Evolutionary conservation across 1,140 invertebrate species (phyloP), one percentile per base, ranked within the genome.

Genomic region (Diachasmimorpha longicaudata): DNA sequence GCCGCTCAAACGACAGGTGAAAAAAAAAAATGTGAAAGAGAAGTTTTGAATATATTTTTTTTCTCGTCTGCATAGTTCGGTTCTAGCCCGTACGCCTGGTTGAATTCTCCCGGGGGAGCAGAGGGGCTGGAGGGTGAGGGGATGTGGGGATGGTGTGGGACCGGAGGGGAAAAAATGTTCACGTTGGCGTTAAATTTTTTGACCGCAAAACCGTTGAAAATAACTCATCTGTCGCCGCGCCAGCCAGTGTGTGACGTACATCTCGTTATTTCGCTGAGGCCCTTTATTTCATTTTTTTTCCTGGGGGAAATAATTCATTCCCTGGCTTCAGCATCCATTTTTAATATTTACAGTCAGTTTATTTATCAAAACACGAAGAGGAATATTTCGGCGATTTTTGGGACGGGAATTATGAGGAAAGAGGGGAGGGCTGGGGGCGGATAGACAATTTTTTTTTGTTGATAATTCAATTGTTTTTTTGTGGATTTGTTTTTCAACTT

Each of bases 301-400:
- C 23, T 25, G 23, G 23, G 19, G 23, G 19, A 63, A 63, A 63
- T 63, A 63, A 63, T 63, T 63, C 23, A 63, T 55, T 16, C 48
- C 19, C 58, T 5, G 66, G 67, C 36, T 4, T 46, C 37, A 66
- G 39, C 13, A 42, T 44, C 37, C 72, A 73, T 21, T 42, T 10
- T 46, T 23, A 67, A 66, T 31, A 67, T 73, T 63, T 73, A 63
- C 58, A 31, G 19, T 39, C 71, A 44, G 23, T 23, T 74, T 74
- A 21, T 75, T 52, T 36, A 46, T 48, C 25, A 52, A 66, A 58
- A 42, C 39, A 63, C 39, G 46, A 52, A 52, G 39, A 25, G 44
- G 16, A 13, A 63, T 21, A 67, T 21, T 46, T 13, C 52, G 16
- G 31, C 6, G 46, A 58, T 63, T 63, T 63, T 25, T 31, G 31